Evolutionary conservation across 2,113 vertebrate genomes (phyloP).

Genomic region (Gracilinanus agilis): DNA sequence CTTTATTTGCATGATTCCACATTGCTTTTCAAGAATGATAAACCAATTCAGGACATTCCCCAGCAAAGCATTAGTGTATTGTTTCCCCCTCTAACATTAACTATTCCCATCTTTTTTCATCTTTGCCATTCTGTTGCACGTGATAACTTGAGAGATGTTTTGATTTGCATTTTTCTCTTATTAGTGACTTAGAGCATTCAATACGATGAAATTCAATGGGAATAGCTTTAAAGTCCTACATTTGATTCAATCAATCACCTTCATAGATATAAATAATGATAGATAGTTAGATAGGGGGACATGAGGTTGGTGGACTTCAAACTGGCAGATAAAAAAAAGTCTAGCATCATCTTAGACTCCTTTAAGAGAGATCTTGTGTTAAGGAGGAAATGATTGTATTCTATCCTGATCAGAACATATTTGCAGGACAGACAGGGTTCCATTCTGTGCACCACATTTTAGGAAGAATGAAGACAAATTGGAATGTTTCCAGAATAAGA

Average conservation of each 20-base stretch:
- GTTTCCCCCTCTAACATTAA: background rate
- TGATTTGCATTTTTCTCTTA: background rate
- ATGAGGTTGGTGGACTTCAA: background rate
- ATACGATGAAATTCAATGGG: background rate
- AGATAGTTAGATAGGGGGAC: background rate
- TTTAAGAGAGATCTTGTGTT: background rate
- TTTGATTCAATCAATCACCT: background rate
- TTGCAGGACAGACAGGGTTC: background rate
- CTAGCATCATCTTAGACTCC: background rate
- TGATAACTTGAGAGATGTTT: background rate
- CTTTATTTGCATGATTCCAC: background rate
- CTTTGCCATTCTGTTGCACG: background rate
- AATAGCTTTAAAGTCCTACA: background rate
- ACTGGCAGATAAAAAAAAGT: background rate
- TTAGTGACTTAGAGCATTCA: slow-evolving; percentile 17
- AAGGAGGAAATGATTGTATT: background rate
- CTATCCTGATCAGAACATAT: background rate
- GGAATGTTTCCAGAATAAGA: background rate
- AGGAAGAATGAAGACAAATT: background rate
- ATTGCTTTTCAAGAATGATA: background rate
- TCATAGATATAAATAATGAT: background rate
- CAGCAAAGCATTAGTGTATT: background rate
- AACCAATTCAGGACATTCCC: background rate
- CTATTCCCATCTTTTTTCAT: background rate
- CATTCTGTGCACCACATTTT: background rate